Base-by-base conservation (phyloP, 1,140 invertebrate species). In the Drosophila neocordata region DNA sequence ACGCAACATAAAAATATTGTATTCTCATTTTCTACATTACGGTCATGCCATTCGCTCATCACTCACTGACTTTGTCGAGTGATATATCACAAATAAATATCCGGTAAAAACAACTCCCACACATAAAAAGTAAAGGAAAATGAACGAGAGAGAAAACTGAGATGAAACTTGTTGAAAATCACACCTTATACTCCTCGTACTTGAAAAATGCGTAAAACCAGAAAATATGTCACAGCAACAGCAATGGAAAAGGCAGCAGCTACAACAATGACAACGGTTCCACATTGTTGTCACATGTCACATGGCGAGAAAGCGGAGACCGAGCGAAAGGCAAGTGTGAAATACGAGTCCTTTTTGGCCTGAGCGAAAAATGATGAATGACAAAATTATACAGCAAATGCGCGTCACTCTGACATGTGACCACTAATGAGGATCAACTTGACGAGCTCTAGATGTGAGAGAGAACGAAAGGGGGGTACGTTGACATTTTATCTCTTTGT, bases 301-400 rank as follows among this genome's bases (percentile, higher is more conserved):
- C 52, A 24, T 6, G 38, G 69, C 73, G 69, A 84, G 55, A 20
- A 52, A 27, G 15, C 22, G 34, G 48, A n/a, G 27, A 13, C 13
- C 27, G 18, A 13, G 22, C 35, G 38, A 55, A 34, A 61, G 55
- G 53, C 11, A 62, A 60, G 67, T 56, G 51, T 84, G 82, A 87
- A 87, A 87, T 82, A 88, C 82, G 83, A 87, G 79, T 88, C 75
- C 79, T 87, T 80, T 60, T 77, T 70, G 87, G 87, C 85, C 85
- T 85, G 82, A 79, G 75, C 71, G 79, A 87, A 87, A 82, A 87
- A 87, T 87, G 75, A 87, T 87, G 82, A 88, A 87, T 88, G 82
- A 88, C 83, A 87, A 87, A 88, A 87, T 87, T 87, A 87, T 87
- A 82, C 82, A 88, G 83, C 74, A 87, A 85, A 82, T 85, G 82